phyloP scores from a whole-genome alignment of 2,888 invertebrate genomes.

The Linnaemya tessellans region DNA sequence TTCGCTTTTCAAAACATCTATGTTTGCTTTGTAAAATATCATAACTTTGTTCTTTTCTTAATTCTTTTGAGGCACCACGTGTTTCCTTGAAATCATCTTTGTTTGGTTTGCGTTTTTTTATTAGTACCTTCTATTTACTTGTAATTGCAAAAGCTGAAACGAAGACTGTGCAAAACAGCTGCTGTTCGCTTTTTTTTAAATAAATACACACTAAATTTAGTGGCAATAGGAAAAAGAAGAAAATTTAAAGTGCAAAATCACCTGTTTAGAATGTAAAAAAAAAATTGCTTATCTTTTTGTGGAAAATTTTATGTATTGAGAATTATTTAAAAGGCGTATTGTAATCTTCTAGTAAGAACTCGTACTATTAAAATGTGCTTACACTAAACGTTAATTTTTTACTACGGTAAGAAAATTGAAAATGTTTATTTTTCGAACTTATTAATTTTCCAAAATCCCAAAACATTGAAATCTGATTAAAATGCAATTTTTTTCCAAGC shows the following conservation, averaged over 20 bases:
- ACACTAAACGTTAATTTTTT: too few relatives aligned
- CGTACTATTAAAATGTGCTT: too few relatives aligned
- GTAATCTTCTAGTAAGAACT: too few relatives aligned
- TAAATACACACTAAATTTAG: background rate
- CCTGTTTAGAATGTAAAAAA: constrained; percentile 7
- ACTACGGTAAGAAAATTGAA: too few relatives aligned
- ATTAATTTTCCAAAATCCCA: too few relatives aligned
- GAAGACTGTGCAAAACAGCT: constrained; percentile 10
- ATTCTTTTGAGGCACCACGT: constrained; percentile 22
- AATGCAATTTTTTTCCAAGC: too few relatives aligned
- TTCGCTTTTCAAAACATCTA: background rate
- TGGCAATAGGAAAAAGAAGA: background rate
- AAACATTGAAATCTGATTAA: too few relatives aligned
- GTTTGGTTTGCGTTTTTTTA: constrained; percentile 38
- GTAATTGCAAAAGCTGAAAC: constrained; percentile 28
- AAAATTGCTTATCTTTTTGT: background rate
- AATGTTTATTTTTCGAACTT: too few relatives aligned
- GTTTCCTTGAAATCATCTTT: constrained; percentile 47
- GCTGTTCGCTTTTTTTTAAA: background rate
- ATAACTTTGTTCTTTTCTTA: constrained; percentile 7
- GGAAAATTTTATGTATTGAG: background rate
- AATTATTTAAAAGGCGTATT: too few relatives aligned
- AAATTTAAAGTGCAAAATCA: constrained; percentile 12
- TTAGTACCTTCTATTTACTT: constrained; percentile 1
- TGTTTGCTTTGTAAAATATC: background rate